A percentile compares a stretch with the other conserved stretches of the same genome.
These are phyloP conservation scores for Siderastrea siderea DNA, from an alignment of 92 coral and sea anemone genomes.

Conservation along the genomic window DNA sequence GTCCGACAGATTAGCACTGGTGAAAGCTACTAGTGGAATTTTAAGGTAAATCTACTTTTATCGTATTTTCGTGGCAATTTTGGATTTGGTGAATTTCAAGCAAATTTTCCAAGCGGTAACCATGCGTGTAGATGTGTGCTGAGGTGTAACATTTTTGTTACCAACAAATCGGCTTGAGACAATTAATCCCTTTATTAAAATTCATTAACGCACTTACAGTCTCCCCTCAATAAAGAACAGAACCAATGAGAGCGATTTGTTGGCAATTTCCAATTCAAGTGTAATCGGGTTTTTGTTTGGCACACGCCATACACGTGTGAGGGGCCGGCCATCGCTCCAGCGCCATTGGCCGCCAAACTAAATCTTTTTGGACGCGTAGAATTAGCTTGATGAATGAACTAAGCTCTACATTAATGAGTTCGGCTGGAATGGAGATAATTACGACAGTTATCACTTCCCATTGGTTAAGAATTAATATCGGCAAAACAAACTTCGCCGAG, in stretches of 20 bases:
- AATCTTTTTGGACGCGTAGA: slow-evolving; percentile 82
- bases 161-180: slow-evolving; percentile 84
- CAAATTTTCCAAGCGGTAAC: slow-evolving; percentile 42
- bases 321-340: slow-evolving; percentile 52
- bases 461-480: slow-evolving; percentile 81
- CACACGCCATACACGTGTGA: slow-evolving; percentile 90
- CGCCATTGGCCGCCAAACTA: slow-evolving; percentile 74
- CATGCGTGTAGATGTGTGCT: slow-evolving; percentile 73
- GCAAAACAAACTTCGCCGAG: slow-evolving; percentile 85
- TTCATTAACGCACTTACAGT: slow-evolving; percentile 93
- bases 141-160: slow-evolving; percentile 88
- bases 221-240: slow-evolving; percentile 69
- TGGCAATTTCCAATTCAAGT: slow-evolving; percentile 67
- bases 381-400: slow-evolving; percentile 89
- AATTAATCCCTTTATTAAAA: slow-evolving; percentile 89
- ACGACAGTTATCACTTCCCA: slow-evolving; percentile 75
- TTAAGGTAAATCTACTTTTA: background rate
- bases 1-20: slow-evolving; percentile 64
- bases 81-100: slow-evolving; percentile 12
- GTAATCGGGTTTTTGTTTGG: slow-evolving; percentile 80
- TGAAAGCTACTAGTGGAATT: slow-evolving; percentile 27
- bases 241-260: slow-evolving; percentile 69
- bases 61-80: slow-evolving; percentile 19
- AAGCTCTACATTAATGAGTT: slow-evolving; percentile 83
- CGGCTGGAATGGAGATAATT: slow-evolving; percentile 83